Evolutionary conservation across 2,113 vertebrate species (phyloP), one percentile per base, ranked within the genome.

Genomic region (Xenopus laevis): DNA sequence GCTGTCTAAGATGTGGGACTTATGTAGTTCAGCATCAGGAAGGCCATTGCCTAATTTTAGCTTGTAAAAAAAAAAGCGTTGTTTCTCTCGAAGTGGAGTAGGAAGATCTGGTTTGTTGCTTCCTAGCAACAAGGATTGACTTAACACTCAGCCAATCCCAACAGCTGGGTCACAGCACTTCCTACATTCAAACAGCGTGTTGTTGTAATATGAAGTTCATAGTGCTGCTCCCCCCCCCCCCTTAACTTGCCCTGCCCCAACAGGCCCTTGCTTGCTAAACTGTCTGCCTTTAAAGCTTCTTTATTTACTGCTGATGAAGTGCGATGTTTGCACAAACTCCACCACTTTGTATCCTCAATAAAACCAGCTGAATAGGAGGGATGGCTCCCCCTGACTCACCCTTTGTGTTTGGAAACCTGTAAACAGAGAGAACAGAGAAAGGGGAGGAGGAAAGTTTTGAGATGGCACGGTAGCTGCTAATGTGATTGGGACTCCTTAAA

Each of bases 41-140:
- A 40, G 33, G 33, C 33, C 8, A 9, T 4, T 40, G 33, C 33
- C 33, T 40, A 40, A 40, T 40, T 40, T 40, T 40, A 40, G 33
- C 33, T 40, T 40, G 53, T n/a, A 55, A n/a, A 13, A 27, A 27
- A 27, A 55, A 55, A 9, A 55, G 53, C 53, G 1, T 8, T n/a
- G 53, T 55, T 55, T 16, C 17, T 55, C 53, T 55, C 18, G 17
- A 4, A 55, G 53, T 55, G 17, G 53, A 55, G 71, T 74, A 65
- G 79, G 65, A 79, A 71, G 81, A 84, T 83, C 81, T 79, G 83
- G 81, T 86, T 85, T 71, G 71, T 78, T 8, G 88, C 88, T 78
- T 83, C 89, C 65, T 77, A 78, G 89, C 85, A 86, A 89, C 87
- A 66, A n/a, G 83, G 87, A 89, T 80, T 72, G 89, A 87, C 86